phyloP scores from a whole-genome alignment of 1,140 invertebrate species.

The Centruroides vittatus region DNA sequence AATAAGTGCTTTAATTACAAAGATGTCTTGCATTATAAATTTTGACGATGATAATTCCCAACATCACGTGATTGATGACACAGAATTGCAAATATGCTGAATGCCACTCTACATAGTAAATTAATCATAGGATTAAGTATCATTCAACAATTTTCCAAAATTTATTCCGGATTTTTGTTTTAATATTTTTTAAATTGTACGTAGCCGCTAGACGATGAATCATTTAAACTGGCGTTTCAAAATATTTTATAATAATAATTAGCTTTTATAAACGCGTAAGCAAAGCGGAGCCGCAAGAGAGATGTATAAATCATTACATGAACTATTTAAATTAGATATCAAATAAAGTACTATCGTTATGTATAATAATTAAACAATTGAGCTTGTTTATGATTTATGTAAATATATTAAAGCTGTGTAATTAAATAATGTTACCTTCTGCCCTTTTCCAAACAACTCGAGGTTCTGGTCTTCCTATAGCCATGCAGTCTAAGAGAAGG shows the following conservation, averaged over 20 bases:
- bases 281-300: background rate
- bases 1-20: no score
- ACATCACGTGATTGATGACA: no score
- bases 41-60: no score
- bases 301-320: background rate
- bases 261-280: no score
- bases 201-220: background rate
- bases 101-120: no score
- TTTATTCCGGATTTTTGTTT: no score
- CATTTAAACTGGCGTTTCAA: no score
- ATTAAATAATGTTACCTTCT: background rate
- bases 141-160: no score
- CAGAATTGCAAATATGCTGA: no score
- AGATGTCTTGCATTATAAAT: no score
- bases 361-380: background rate
- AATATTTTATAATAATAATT: no score
- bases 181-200: background rate
- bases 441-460: slow-evolving; percentile 27
- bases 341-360: background rate
- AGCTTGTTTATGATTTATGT: background rate
- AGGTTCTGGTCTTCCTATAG: slow-evolving; percentile 29
- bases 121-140: no score
- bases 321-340: background rate
- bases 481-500: slow-evolving; percentile 26
- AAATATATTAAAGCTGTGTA: background rate